Percentiles rank a stretch among this genome's conserved stretches.
Conservation (phyloP, 2,797 vertebrate species). For the Hephaestus fuliginosus region DNA sequence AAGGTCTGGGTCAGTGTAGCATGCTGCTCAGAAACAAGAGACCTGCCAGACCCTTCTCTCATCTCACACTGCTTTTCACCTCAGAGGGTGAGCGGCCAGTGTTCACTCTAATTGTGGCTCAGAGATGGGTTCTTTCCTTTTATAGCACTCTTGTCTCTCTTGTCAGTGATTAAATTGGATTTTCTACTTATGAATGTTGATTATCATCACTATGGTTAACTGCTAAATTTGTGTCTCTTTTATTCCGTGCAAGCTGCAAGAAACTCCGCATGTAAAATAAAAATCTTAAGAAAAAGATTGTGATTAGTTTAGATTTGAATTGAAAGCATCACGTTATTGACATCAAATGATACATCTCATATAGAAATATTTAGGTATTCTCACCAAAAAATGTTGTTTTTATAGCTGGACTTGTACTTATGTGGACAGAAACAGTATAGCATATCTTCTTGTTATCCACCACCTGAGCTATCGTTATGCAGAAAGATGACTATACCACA, state of each 20-base stretch:
- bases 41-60: not conserved
- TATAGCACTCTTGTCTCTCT: not conserved
- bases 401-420: not conserved
- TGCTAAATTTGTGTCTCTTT: not conserved
- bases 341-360: not conserved
- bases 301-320: not conserved
- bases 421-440: not conserved
- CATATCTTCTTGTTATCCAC: not conserved
- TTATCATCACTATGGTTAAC: not conserved
- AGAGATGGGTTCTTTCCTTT: not conserved
- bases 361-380: not conserved
- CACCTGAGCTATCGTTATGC: not conserved
- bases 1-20: too few species aligned
- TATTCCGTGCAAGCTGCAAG: not conserved
- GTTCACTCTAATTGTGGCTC: conserved; percentile 7
- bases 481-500: not conserved
- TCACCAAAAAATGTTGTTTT: not conserved
- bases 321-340: not conserved
- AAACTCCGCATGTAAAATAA: not conserved
- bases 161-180: not conserved
- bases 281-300: not conserved
- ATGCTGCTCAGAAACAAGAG: too few species aligned
- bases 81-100: conserved; percentile 6
- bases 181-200: not conserved
- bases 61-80: conserved; percentile 5